Conservation (phyloP, 1,140 invertebrate species). For the Physella acuta region DNA sequence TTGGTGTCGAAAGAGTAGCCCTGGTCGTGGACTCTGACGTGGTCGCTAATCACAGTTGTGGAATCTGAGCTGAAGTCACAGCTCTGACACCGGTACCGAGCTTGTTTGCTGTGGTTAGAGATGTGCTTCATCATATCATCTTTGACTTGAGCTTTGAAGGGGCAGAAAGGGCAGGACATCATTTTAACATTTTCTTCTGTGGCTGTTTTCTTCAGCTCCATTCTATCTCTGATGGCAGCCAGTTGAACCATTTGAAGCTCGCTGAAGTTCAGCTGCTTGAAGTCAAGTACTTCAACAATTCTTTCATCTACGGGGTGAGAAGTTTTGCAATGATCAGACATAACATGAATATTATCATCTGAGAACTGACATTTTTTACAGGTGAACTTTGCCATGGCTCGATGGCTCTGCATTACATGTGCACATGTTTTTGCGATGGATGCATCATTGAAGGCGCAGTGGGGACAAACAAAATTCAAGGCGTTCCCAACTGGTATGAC, state of each 20-base stretch:
- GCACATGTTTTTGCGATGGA: slow-evolving; percentile 23
- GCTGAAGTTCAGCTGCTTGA: slow-evolving; percentile 20
- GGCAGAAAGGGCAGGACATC: slow-evolving; percentile 21
- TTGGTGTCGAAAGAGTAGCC: not conserved
- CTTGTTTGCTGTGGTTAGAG: slow-evolving; percentile 9
- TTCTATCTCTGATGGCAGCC: slow-evolving; percentile 4
- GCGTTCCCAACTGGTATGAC: slow-evolving; percentile 7
- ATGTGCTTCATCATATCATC: slow-evolving; percentile 14
- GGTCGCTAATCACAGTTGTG: slow-evolving; percentile 3
- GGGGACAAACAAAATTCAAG: slow-evolving; percentile 20
- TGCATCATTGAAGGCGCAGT: slow-evolving; percentile 19
- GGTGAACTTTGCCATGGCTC: slow-evolving; percentile 23
- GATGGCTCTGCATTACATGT: slow-evolving; percentile 21
- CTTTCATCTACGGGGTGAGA: slow-evolving; percentile 14
- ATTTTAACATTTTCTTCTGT: not conserved
- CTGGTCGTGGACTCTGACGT: slow-evolving; percentile 18
- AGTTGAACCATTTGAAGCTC: slow-evolving; percentile 24
- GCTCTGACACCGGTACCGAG: slow-evolving; percentile 6
- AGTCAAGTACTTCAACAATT: slow-evolving; percentile 20
- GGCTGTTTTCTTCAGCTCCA: not conserved
- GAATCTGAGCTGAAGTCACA: slow-evolving; percentile 23
- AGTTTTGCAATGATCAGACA: slow-evolving; percentile 23
- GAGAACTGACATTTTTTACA: slow-evolving; percentile 19
- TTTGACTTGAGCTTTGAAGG: slow-evolving; percentile 1
- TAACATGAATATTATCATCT: slow-evolving; percentile 22